Evolutionary conservation across 2,888 invertebrate genomes (phyloP), one percentile per base, ranked within the genome.

Genomic region (Cybosia mesomella): DNA sequence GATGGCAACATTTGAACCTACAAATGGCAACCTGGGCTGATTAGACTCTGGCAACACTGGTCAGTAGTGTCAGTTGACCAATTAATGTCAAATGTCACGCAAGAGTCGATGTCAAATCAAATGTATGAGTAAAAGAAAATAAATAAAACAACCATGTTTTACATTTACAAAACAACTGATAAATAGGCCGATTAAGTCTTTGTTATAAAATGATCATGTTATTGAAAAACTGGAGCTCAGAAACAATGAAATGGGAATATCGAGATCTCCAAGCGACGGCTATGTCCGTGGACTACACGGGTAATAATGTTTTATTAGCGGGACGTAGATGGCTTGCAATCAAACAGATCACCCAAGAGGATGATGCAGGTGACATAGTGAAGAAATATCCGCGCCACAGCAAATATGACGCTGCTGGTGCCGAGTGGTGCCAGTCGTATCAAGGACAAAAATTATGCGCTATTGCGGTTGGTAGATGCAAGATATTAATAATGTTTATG

Each of bases 391-490:
- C 97, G 36, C 95, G 98, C 24, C 98, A 98, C 85, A 98, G 98
- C 86, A 98, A 99, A 94, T 98, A 98, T 91, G 98, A 99, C 89
- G 98, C 98, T 0, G 97, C 98, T 7, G 97, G 98, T 18, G 98
- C 98, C 0, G 98, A 98, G 92, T 99, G 98, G 97, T 98, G 98
- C 87, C 98, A 98, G 64, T 97, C 97, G 55, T 95, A 96, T 66
- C 96, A 96, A 64, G 97, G 97, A 68, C 96, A 96, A 86, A 97
- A 98, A 84, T 95, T 97, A 39, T 98, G 98, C 91, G 98, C 98
- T 59, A 97, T 98, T 82, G 98, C 98, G 72, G 98, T 98, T 92
- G 83, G 85, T 86, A 75, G 24, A 53, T 15, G 55, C 28, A 28
- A 28, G 28, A 28, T 28, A 28, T 28, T 28, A 28, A 28, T 28